Evolutionary conservation across 64 coral and sea anemone genomes (phyloP).

Genomic region (Hydrozoanthus tunicans): DNA sequence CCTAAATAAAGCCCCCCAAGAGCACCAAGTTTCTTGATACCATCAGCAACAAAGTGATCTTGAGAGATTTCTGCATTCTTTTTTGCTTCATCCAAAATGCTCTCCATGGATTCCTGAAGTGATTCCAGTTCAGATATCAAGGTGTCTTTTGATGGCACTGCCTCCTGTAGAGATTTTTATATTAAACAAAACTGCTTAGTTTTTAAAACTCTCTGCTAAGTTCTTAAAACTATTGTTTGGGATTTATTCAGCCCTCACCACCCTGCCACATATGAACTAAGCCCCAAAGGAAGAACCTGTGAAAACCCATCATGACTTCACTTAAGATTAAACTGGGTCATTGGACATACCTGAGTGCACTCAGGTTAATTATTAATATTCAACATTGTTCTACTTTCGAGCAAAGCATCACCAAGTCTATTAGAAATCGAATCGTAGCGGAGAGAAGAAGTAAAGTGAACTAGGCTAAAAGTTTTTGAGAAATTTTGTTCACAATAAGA

Average conservation of each 20-base stretch:
- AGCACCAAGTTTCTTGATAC: slow-evolving; percentile 60
- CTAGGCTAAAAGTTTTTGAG: too few species aligned
- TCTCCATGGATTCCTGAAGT: slow-evolving; percentile 27
- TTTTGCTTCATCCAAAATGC: slow-evolving; percentile 42
- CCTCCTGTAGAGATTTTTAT: background rate
- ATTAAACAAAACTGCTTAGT: background rate
- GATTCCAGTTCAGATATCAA: slow-evolving; percentile 28
- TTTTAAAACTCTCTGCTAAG: background rate
- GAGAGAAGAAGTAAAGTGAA: too few species aligned
- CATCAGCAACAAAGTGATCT: slow-evolving; percentile 72
- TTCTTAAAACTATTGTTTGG: background rate
- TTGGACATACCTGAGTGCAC: too few species aligned
- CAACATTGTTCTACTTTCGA: too few species aligned
- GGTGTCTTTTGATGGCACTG: background rate
- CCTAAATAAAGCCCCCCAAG: slow-evolving; percentile 72
- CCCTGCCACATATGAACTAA: background rate
- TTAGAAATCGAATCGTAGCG: too few species aligned
- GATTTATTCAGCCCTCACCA: background rate
- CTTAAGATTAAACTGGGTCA: too few species aligned
- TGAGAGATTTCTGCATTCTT: slow-evolving; percentile 5
- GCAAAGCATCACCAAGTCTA: too few species aligned
- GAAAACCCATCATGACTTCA: too few species aligned
- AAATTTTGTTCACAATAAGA: too few species aligned
- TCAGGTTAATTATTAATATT: too few species aligned
- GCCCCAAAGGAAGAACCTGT: too few species aligned